Evolutionary conservation across 1,140 invertebrate species (phyloP).

Genomic region (Diorhabda elongata): DNA sequence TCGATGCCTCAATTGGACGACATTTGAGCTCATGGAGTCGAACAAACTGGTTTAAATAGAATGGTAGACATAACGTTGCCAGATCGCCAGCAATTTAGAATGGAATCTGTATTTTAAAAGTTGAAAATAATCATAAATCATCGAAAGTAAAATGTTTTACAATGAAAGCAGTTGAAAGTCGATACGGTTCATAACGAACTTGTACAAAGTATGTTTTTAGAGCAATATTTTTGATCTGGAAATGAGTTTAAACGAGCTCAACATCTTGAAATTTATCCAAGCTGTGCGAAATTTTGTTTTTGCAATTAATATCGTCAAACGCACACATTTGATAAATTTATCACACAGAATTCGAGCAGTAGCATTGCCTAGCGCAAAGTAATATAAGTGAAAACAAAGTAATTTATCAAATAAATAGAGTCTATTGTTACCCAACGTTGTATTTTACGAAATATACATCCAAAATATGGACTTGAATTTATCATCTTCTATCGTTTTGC

Average conservation of each 20-base stretch:
- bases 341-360: slow-evolving; percentile 14
- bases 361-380: slow-evolving; percentile 33
- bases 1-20: too few relatives aligned
- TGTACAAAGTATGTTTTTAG: too few relatives aligned
- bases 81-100: too few relatives aligned
- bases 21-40: too few relatives aligned
- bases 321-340: slow-evolving; percentile 18
- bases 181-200: too few relatives aligned
- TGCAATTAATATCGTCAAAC: slow-evolving; percentile 19
- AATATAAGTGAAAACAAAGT: slow-evolving; percentile 42
- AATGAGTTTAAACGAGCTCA: background rate
- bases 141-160: too few relatives aligned
- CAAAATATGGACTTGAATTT: slow-evolving; percentile 43
- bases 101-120: too few relatives aligned
- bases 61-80: too few relatives aligned
- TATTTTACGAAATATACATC: slow-evolving; percentile 36
- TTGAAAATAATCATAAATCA: too few relatives aligned
- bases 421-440: slow-evolving; percentile 40
- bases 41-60: too few relatives aligned
- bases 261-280: background rate
- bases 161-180: too few relatives aligned
- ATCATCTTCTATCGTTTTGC: slow-evolving; percentile 41
- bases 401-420: slow-evolving; percentile 47
- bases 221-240: too few relatives aligned
- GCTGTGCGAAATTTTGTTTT: slow-evolving; percentile 3